These are phyloP conservation scores for Micrastur ruficollis DNA, from an alignment of 2,797 vertebrate species.

Conservation along the genomic window DNA sequence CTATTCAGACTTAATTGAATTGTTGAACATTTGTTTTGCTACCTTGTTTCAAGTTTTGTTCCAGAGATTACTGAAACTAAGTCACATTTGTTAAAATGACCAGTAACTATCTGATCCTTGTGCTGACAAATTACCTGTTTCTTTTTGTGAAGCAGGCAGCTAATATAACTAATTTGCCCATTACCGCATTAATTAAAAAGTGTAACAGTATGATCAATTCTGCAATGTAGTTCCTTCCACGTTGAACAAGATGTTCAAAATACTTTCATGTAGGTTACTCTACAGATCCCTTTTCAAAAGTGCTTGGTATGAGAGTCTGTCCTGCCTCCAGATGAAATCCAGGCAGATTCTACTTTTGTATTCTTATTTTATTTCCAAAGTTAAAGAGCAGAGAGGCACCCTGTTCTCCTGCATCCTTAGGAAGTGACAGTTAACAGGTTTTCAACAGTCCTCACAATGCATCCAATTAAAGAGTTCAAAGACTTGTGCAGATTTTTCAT, in stretches of 20 bases:
- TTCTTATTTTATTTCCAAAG: not conserved
- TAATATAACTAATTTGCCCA: not conserved
- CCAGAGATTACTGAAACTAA: not conserved
- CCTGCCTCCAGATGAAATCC: not conserved
- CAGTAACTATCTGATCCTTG: not conserved
- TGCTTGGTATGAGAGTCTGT: not conserved
- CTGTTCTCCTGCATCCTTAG: not conserved
- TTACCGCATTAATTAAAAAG: not conserved
- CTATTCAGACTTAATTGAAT: not conserved
- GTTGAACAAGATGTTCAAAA: not conserved
- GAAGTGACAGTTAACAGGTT: not conserved
- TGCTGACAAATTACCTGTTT: not conserved
- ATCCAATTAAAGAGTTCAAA: not conserved
- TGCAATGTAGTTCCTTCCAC: not conserved
- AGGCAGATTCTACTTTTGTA: not conserved
- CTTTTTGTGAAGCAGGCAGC: not conserved
- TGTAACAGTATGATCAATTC: accelerated
- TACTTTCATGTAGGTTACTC: not conserved
- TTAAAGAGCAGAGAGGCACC: not conserved
- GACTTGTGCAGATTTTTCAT: accelerated
- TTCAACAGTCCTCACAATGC: not conserved
- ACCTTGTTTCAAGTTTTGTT: not conserved
- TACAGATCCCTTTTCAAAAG: not conserved
- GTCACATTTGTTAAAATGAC: not conserved
- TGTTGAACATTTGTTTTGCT: not conserved